Base-by-base conservation (phyloP, 2,113 vertebrate genomes). In the Accipiter cooperii region DNA sequence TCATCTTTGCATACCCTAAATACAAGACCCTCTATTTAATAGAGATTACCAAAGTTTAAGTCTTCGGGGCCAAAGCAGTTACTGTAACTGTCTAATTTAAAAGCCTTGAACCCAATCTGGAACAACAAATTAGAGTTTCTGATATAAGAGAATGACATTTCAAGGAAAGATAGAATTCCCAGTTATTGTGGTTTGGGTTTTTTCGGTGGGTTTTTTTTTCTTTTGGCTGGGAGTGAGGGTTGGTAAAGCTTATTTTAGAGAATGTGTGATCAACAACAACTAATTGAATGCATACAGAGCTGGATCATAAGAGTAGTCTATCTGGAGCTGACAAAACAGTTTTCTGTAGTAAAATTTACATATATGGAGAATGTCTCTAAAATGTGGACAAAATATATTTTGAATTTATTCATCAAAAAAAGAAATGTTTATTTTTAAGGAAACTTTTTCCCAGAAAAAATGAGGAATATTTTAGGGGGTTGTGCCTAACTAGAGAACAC, bases 401-500 rank as follows among this genome's bases (percentile, higher is more conserved):
- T 73, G 2, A 20, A 86, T 54, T 18, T 29, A 28, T 47, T 71
- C 0, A 17, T 54, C 1, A 12, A 40, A 40, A 40, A 85, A 65
- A n/a, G 3, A 44, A 2, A 36, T 9, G 3, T 19, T 22, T 65
- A 12, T 58, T 77, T 87, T 5, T 10, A 60, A 24, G 33, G 10
- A 3, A 52, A 16, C 26, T 44, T 58, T 58, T 29, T 2, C 47
- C 9, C 8, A 18, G 4, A 19, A 57, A 36, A 21, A 55, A n/a
- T 36, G 36, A 36, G 0, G 1, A 36, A 25, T 61, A 47, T 66
- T 47, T 93, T 46, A 74, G 11, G 9, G 1, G 0, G 25, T 84
- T 86, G 38, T 84, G 5, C 10, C 17, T 36, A 76, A 17, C 5
- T 58, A 29, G 24, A 46, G 14, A 80, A 36, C 0, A 2, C 7